A percentile compares a stretch with the other conserved stretches of the same genome.
phyloP scores from a whole-genome alignment of 2,797 vertebrate genomes.

The Semaprochilodus insignis region DNA sequence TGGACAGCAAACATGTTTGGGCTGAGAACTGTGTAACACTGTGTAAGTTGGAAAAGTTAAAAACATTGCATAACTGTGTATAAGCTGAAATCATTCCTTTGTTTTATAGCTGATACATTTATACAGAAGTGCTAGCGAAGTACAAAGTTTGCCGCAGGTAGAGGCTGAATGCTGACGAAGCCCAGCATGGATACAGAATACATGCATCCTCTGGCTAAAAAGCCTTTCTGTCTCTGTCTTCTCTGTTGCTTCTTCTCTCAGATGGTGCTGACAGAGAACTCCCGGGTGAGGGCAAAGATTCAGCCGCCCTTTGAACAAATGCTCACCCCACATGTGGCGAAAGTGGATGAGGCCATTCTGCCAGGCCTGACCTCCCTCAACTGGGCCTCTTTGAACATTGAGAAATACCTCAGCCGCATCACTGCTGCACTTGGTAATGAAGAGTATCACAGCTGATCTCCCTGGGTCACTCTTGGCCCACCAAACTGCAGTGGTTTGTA shows the following conservation, averaged over 20 bases:
- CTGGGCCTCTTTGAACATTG: slow-evolving; percentile 92
- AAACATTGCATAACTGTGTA: too few relatives aligned
- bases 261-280: slow-evolving; percentile 89
- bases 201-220: background rate
- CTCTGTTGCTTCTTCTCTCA: slow-evolving; percentile 60
- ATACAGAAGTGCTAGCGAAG: too few relatives aligned
- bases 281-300: slow-evolving; percentile 88
- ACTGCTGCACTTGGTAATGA: slow-evolving; percentile 84
- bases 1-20: too few relatives aligned
- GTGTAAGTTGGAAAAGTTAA: too few relatives aligned
- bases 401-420: slow-evolving; percentile 82
- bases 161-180: background rate
- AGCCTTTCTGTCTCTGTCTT: background rate
- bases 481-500: background rate
- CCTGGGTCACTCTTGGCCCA: too few relatives aligned
- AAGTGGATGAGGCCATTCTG: slow-evolving; percentile 86
- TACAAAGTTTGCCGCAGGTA: too few relatives aligned
- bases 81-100: too few relatives aligned
- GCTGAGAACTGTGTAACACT: too few relatives aligned
- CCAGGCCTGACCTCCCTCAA: slow-evolving; percentile 87
- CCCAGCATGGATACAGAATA: background rate
- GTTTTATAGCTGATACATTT: too few relatives aligned
- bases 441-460: background rate
- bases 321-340: slow-evolving; percentile 81
- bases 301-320: slow-evolving; percentile 80